Percentiles rank a stretch among this genome's conserved stretches.
Evolutionary conservation across 1,140 invertebrate species (phyloP).

Genomic region (Trichonephila inaurata): DNA sequence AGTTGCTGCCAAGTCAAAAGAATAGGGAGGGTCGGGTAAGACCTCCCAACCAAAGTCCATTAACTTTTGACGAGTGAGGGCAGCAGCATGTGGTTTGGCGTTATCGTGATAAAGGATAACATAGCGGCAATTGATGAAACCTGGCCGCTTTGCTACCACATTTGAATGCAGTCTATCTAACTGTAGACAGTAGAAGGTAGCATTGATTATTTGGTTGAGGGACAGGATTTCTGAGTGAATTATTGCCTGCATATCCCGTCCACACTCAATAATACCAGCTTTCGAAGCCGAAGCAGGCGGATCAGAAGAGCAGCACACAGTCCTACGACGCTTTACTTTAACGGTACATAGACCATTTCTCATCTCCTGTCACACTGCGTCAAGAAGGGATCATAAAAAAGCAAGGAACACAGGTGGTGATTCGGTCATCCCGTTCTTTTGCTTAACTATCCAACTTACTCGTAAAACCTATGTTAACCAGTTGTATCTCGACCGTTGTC

Average conservation of each 20-base stretch:
- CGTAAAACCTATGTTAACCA: too few species aligned
- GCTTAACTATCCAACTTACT: too few species aligned
- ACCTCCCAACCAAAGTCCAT: background rate
- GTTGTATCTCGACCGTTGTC: too few species aligned
- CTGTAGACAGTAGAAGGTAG: slow-evolving; percentile 9
- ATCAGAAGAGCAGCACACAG: too few species aligned
- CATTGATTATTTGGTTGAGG: slow-evolving; percentile 15
- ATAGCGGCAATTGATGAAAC: background rate
- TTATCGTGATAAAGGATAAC: slow-evolving; percentile 34
- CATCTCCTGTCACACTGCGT: too few species aligned
- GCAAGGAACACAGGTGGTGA: too few species aligned
- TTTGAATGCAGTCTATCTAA: slow-evolving; percentile 22
- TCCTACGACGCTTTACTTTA: too few species aligned
- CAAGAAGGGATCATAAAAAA: too few species aligned
- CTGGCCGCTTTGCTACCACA: too few species aligned
- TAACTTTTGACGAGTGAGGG: too few species aligned
- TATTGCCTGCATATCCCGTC: background rate
- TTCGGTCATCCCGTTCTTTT: too few species aligned
- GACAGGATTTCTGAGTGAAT: background rate
- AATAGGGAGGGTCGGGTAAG: background rate
- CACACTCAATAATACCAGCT: background rate
- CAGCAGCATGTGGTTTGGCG: background rate
- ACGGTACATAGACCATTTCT: too few species aligned
- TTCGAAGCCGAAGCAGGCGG: background rate
- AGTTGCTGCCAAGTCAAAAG: background rate